Evolutionary conservation across 2,888 invertebrate genomes (phyloP), one percentile per base, ranked within the genome.

Genomic region (Nycteola revayana): DNA sequence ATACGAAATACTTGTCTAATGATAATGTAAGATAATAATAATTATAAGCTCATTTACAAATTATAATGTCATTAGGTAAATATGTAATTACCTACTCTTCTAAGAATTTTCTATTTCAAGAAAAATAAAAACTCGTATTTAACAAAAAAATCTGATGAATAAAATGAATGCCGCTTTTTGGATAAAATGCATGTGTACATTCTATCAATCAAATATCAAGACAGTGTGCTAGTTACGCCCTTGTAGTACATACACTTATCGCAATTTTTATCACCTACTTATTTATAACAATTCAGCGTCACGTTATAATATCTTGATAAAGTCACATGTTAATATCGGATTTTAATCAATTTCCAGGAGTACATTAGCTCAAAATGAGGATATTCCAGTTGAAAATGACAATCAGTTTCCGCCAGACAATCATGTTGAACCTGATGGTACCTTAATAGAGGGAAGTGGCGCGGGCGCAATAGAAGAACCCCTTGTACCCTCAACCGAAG

Each of bases 351-450:
- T 65, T 74, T 61, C 47, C 50, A 64, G 67, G 35, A 54, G 46
- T 33, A 70, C 60, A 32, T 42, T 59, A 29, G 71, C 72, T 17
- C 84, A 84, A 49, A 78, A 62, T 33, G 71, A 63, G 32, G 80
- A 83, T 30, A 76, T 83, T 43, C 83, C 84, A 1, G 64, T 69
- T 18, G 86, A 86, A 57, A 76, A 70, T 49, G 83, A 85, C 42
- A 84, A 84, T 40, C 77, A 79, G 36, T 82, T 81, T 44, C 83
- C 84, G 25, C 80, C 81, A n/a, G 84, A 83, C 11, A 60, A 66
- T 22, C 68, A 69, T 33, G 46, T 60, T 7, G 79, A 78, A 27
- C 32, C 45, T 5, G 74, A 75, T n/a, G 67, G 52, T 1, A 38
- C 28, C 9, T 34, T 60, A 9, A 54, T 71, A 18, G 80, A 84